phyloP scores from a whole-genome alignment of 2,113 vertebrate genomes.

The Mungos mungo region DNA sequence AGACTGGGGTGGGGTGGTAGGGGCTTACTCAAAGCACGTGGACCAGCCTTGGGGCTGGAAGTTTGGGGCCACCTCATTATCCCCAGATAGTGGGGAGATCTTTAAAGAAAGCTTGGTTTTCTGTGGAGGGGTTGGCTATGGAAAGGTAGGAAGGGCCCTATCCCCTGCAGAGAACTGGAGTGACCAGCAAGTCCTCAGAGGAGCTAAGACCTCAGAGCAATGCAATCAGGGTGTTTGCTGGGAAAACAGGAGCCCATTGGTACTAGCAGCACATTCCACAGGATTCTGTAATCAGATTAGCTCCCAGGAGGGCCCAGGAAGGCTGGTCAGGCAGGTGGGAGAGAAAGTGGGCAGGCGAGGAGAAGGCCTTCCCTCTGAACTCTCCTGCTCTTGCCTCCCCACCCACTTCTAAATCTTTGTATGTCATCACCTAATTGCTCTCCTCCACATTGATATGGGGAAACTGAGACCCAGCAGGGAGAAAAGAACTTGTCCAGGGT shows the following conservation, averaged over 20 bases:
- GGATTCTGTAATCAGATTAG: neutral
- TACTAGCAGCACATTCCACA: neutral
- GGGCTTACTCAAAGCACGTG: neutral
- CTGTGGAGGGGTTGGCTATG: neutral
- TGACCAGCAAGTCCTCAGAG: neutral
- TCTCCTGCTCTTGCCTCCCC: neutral
- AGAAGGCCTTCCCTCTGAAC: neutral
- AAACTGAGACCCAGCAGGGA: neutral
- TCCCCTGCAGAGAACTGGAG: neutral
- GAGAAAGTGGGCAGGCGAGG: neutral
- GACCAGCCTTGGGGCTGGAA: neutral
- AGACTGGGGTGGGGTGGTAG: too few relatives aligned
- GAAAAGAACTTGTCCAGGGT: neutral
- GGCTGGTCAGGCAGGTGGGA: neutral
- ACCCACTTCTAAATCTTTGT: neutral
- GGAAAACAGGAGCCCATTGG: neutral
- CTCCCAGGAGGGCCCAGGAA: neutral
- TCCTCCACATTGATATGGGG: neutral
- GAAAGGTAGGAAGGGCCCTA: neutral
- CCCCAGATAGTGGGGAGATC: neutral
- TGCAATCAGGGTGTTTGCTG: neutral
- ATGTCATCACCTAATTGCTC: neutral
- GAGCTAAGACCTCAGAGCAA: neutral
- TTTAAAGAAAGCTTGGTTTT: neutral
- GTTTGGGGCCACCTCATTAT: neutral